These are phyloP conservation scores for Cynocephalus volans DNA, from an alignment of 2,113 vertebrate genomes.

Conservation along the genomic window DNA sequence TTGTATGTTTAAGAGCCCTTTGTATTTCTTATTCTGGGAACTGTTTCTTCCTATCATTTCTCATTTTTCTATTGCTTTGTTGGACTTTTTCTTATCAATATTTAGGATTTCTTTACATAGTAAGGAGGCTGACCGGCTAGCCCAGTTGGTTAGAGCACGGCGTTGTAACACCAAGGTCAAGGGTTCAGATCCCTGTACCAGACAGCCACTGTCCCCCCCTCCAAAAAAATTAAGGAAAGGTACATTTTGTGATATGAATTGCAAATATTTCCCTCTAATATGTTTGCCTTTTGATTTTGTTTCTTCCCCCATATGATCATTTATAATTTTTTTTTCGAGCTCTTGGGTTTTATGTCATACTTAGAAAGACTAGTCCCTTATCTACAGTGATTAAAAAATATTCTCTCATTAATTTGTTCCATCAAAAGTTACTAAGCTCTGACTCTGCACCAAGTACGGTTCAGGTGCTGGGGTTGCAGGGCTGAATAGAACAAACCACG, in stretches of 20 bases:
- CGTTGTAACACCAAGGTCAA: no score
- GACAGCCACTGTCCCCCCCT: no score
- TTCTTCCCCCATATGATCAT: background rate
- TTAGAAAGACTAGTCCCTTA: constrained; percentile 9
- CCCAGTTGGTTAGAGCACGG: no score
- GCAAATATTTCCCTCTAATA: background rate
- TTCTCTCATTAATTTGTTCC: background rate
- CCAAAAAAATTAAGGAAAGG: background rate
- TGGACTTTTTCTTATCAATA: constrained; percentile 6
- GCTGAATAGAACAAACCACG: background rate
- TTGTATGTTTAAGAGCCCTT: background rate
- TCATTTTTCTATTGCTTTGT: background rate
- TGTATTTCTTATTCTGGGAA: constrained; percentile 56
- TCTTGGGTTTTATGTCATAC: background rate
- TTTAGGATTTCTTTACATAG: constrained; percentile 39
- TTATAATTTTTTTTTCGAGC: background rate
- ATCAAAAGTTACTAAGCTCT: background rate
- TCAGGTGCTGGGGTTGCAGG: background rate
- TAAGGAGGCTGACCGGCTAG: no score
- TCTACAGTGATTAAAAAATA: background rate
- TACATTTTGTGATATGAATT: background rate
- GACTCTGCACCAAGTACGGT: background rate
- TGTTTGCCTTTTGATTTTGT: background rate
- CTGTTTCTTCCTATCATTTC: background rate
- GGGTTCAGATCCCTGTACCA: no score